These are phyloP conservation scores for Laodelphax striatellus DNA, from an alignment of 1,140 invertebrate species.

Conservation along the genomic window DNA sequence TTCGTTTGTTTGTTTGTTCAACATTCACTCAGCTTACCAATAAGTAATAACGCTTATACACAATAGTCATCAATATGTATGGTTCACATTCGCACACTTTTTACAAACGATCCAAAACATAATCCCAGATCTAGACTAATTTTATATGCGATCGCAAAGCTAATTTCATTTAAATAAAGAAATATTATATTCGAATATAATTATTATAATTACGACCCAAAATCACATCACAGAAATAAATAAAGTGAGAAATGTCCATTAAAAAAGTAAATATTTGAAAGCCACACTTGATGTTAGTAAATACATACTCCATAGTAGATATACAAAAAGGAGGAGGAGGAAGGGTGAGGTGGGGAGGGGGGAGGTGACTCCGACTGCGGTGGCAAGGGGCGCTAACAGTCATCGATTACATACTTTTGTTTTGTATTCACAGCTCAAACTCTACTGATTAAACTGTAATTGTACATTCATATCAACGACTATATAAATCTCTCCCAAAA, in stretches of 20 bases:
- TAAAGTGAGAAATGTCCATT: slow-evolving; percentile 14
- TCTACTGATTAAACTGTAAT: not conserved
- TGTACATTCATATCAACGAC: not conserved
- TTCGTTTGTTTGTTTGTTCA: slow-evolving; percentile 1
- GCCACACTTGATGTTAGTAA: slow-evolving; percentile 16
- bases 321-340: slow-evolving; percentile 10
- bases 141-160: slow-evolving; percentile 9
- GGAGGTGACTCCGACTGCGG: not conserved
- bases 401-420: not conserved
- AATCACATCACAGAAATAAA: slow-evolving; percentile 15
- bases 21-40: slow-evolving; percentile 5
- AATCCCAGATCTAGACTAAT: slow-evolving; percentile 8
- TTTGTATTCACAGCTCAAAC: not conserved
- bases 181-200: slow-evolving; percentile 1
- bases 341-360: not conserved
- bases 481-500: slow-evolving; percentile 11
- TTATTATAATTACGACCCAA: slow-evolving; percentile 2
- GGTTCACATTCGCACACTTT: slow-evolving; percentile 10
- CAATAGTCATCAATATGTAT: not conserved
- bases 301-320: slow-evolving; percentile 14
- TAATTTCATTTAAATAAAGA: slow-evolving; percentile 7
- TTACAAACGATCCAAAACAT: slow-evolving; percentile 9
- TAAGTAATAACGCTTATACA: not conserved
- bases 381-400: not conserved
- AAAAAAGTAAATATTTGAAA: slow-evolving; percentile 16